Base-by-base conservation (phyloP, 2,797 vertebrate species). In the Phalanger gymnotis region DNA sequence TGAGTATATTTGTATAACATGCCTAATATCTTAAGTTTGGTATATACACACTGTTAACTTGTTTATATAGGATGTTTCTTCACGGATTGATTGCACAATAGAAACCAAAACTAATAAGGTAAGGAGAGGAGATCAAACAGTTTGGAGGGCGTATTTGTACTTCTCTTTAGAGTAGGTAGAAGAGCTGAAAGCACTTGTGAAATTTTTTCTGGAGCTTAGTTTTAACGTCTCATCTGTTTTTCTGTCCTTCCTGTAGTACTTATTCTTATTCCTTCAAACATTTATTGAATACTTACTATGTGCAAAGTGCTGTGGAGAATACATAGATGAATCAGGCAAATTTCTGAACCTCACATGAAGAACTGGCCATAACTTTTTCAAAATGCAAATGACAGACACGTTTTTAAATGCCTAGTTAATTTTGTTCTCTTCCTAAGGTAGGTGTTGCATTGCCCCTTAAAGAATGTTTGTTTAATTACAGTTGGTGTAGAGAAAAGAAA, bases 381-480 rank as follows among this genome's bases (percentile, higher is more conserved):
- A 81, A 81, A 81, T 81, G 40, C 73, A 87, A 87, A 87, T 87
- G 73, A 81, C 34, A 66, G 34, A 73, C 73, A 51, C 22, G 1
- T 87, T 87, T 47, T 87, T 47, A 81, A 87, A 87, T 87, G 73
- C 73, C 40, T 87, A 87, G 73, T 87, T 87, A 87, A 87, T 87
- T 87, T 87, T 87, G 73, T 87, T 19, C 73, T 87, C 73, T 87
- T 87, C 40, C 73, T 87, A 87, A 87, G 73, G 73, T 87, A 87
- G 40, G 73, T 87, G 73, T 87, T 87, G 10, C 73, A 28, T 28
- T 87, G 73, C 73, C 73, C 73, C 73, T 87, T 87, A 47, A 27
- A 87, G 25, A 51, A 81, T 81, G 22, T 47, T 25, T 81, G 10
- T 81, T 47, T 51, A 51, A 28, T 87, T 87, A 27, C 28, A 87